Evolutionary conservation across 2,113 vertebrate genomes (phyloP).

Genomic region (Panthera uncia): DNA sequence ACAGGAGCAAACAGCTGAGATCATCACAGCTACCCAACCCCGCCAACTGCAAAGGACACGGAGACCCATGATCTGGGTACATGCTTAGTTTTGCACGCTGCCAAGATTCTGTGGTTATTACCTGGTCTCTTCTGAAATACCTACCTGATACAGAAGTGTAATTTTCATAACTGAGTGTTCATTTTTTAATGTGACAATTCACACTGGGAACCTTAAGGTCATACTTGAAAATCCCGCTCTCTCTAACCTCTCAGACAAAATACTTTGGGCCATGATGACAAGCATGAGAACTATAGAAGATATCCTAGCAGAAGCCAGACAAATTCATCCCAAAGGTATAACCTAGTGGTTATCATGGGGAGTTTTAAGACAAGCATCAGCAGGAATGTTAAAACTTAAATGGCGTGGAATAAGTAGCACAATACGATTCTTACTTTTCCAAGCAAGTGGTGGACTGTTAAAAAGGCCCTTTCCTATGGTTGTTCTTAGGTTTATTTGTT

Average conservation of each 20-base stretch:
- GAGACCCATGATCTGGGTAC: neutral
- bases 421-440: slow-evolving; percentile 25
- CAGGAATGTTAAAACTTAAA: neutral
- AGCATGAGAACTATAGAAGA: neutral
- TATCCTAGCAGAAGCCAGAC: neutral
- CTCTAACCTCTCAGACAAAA: neutral
- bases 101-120: neutral
- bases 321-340: neutral
- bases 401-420: neutral
- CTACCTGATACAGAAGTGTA: neutral
- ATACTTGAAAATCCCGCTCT: neutral
- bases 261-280: neutral
- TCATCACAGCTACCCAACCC: neutral
- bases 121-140: neutral
- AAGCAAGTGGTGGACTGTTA: neutral
- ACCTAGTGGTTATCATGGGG: neutral
- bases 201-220: neutral
- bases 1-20: neutral
- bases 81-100: neutral
- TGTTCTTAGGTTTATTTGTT: neutral
- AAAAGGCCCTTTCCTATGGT: neutral
- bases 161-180: neutral
- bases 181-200: neutral
- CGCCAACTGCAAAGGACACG: neutral
- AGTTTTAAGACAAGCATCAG: neutral